Base-by-base conservation (phyloP, 53 echinoderm and acorn worm species). In the Patiria pectinifera region DNA sequence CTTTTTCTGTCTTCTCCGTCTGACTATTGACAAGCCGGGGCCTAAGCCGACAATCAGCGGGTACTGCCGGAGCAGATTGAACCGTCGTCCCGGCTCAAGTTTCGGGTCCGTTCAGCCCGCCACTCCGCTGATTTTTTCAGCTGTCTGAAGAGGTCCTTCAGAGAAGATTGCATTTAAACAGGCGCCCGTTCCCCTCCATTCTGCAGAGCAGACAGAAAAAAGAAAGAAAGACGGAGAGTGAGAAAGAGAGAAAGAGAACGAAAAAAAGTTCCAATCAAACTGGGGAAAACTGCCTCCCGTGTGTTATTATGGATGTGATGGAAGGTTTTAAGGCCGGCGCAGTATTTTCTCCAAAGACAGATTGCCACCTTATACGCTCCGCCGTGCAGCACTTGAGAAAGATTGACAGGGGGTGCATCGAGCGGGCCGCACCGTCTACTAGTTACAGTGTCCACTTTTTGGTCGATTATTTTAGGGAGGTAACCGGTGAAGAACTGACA, bases 111-210 rank as follows among this genome's bases (percentile, higher is more conserved):
- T 70, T 81, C 69, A 86, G 92, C 86, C 70, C 59, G 86, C 62
- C 92, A 86, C 92, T 92, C 92, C 69, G 70, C 70, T 61, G 92
- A 92, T 92, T 92, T 78, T 92, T 80, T 86, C 92, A 92, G 92
- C 92, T 92, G 92, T 70, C 71, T 92, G 80, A 86, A 92, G 92
- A 80, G 86, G 78, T 86, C 59, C 92, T 92, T 92, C 86, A 92
- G 76, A 79, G 86, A 79, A 80, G 86, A 92, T 92, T 92, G 92
- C 86, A 92, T 92, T 92, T 92, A 92, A 92, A 92, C 92, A 92
- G 92, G 92, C 92, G 92, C 86, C 92, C 90, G 90, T 90, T 90
- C 81, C 82, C 81, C 76, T 81, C 90, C 82, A 90, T 90, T 90
- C 81, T 81, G 45, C 80, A 45, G 80, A n/a, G 80, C 80, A 79